Evolutionary conservation across 2,797 vertebrate species (phyloP).

Genomic region (Schizopygopsis malacanthus): DNA sequence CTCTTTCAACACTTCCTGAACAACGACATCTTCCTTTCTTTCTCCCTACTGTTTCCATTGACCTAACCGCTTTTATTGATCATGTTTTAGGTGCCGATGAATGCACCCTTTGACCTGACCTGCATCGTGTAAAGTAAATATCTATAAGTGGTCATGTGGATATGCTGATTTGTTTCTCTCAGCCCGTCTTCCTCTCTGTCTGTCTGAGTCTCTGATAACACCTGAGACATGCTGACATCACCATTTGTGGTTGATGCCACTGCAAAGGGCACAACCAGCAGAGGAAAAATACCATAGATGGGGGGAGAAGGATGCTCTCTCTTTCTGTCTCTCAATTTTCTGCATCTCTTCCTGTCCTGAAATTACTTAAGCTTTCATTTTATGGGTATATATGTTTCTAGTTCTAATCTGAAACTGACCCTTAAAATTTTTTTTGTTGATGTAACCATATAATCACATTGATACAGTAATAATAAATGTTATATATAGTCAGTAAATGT

Average conservation of each 20-base stretch:
- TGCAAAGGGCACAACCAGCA: slow-evolving; percentile 9
- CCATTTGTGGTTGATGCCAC: slow-evolving; percentile 42
- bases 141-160: background rate
- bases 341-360: background rate
- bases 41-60: slow-evolving; percentile 16
- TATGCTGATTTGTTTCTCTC: slow-evolving; percentile 4
- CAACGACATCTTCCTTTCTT: slow-evolving; percentile 10
- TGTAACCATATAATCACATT: background rate
- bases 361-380: background rate
- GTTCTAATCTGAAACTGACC: background rate
- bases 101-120: slow-evolving; percentile 25
- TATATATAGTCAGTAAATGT: background rate
- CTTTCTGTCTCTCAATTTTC: background rate
- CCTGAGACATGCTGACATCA: slow-evolving; percentile 42
- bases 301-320: background rate
- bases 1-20: slow-evolving; percentile 2
- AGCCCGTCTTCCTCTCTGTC: slow-evolving; percentile 12
- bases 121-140: slow-evolving; percentile 18
- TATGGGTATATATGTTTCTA: background rate
- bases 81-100: slow-evolving; percentile 18
- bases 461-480: background rate
- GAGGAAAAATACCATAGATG: slow-evolving; percentile 18
- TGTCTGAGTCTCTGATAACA: slow-evolving; percentile 31
- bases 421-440: background rate
- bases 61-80: slow-evolving; percentile 28